phyloP scores from a whole-genome alignment of 2,888 invertebrate species.

The Ypsolopha scabrella region DNA sequence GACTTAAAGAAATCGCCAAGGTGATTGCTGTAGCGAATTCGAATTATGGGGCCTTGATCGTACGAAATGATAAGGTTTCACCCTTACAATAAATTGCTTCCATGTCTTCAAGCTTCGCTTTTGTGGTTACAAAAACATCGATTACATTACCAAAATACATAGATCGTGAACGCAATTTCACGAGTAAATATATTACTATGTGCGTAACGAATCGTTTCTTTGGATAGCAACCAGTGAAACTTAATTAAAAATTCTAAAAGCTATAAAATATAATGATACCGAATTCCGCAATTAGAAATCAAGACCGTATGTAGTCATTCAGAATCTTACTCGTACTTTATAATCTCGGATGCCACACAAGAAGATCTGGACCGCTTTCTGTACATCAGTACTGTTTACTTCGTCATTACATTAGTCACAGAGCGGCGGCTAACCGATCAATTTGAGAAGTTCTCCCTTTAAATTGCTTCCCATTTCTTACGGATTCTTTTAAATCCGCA shows the following conservation, averaged over 20 bases:
- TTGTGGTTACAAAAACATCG: no score
- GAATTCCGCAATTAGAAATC: no score
- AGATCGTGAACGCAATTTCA: no score
- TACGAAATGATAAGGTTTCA: slow-evolving; percentile 8
- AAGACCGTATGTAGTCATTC: neutral
- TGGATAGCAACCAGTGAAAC: no score
- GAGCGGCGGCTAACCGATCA: slow-evolving; percentile 16
- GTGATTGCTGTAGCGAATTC: slow-evolving; percentile 20
- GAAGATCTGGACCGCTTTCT: no score
- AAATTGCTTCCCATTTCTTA: slow-evolving; percentile 21
- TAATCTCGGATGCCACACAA: no score
- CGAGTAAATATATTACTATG: no score
- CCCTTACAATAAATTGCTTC: neutral
- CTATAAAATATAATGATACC: no score
- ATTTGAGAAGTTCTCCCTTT: slow-evolving; percentile 19
- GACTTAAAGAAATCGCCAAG: slow-evolving; percentile 31
- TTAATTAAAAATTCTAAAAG: no score
- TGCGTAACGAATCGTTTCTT: no score
- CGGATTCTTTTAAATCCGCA: slow-evolving; percentile 17
- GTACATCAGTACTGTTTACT: slow-evolving; percentile 17
- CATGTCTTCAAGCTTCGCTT: no score
- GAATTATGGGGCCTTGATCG: slow-evolving; percentile 25
- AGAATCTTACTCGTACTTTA: neutral
- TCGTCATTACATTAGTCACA: slow-evolving; percentile 26
- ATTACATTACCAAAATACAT: no score